Evolutionary conservation across 2,888 invertebrate species (phyloP), one percentile per base, ranked within the genome.

Genomic region (Biston betularia): DNA sequence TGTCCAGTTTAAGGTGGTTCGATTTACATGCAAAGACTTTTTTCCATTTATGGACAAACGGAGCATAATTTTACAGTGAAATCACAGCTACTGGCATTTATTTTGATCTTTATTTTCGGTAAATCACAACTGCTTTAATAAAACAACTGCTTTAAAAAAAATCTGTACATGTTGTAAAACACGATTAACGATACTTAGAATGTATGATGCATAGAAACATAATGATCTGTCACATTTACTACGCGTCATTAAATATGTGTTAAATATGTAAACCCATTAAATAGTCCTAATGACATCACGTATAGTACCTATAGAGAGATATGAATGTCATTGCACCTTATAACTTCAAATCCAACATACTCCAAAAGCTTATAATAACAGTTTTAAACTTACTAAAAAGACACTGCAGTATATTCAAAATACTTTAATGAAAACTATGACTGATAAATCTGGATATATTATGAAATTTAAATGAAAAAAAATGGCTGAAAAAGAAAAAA

Each of bases 241-340:
- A 44, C 44, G 6, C n/a, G 44, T 42, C 0, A n/a, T 9, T 44
- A 44, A 10, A 10, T 2, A 15, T 10, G 46, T 46, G 14, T 24
- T 45, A 14, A 24, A 48, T 33, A 5, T 24, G 3, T 9, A 10
- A 24, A 8, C 10, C 11, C 15, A 24, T 11, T 48, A 48, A 24
- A 46, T 24, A 4, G 14, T 14, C 6, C n/a, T 38, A 53, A 38
- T 15, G 14, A 38, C 12, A 8, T 53, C 38, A 14, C 38, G 0
- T 24, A 24, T 24, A 0, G 12, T 46, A 38, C 9, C n/a, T n/a
- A n/a, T n/a, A 53, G 10, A 53, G 38, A 6, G 10, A 7, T 40
- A 38, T n/a, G 12, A 54, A 54, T 44, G 54, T 54, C 54, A 54
- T 44, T 54, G 54, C 38, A 54, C 54, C 42, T 54, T 4, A 54